Evolutionary conservation across 1,140 invertebrate species (phyloP), one percentile per base, ranked within the genome.

Genomic region (Harlomillsia oculata): DNA sequence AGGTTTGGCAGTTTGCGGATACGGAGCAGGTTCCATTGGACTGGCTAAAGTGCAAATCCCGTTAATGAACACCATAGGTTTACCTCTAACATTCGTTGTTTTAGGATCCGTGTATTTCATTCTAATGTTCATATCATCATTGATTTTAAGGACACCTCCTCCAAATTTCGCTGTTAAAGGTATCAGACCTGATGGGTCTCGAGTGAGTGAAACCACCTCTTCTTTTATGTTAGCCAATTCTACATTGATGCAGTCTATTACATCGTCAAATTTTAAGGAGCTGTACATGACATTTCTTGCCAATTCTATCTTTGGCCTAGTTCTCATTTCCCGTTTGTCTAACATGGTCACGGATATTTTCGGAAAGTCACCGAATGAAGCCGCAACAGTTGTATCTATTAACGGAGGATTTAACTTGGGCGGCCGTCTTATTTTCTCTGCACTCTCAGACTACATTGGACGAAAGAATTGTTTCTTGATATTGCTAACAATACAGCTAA

Each of bases 271-370:
- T 20, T 64, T 55, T 30, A 43, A 53, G 9, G 18, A 60, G 1
- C 21, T 64, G 21, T 60, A 60, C 34, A 32, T 64, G 0, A 56
- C 55, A 41, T 64, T 64, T 13, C 53, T 60, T 13, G 32, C 56
- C 5, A 61, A 60, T 26, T 39, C 48, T 20, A 29, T 61, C 2
- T 64, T 64, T 50, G 63, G 63, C 18, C 53, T 64, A 1, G 55
- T 60, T 2, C 28, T 58, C 21, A 56, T 60, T 28, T 60, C 57
- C 3, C 49, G 50, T 20, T 25, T 64, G 6, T 58, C 62, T 0
- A 64, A 64, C 30, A 64, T 64, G 48, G 50, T 59, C 13, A 58
- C 55, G 13, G 58, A 64, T 37, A 43, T 64, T 1, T 64, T 61
- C 30, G 41, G 28, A 0, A 44, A 60, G 23, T 43, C n/a, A 18